Base-by-base conservation (phyloP, 2,888 invertebrate species). In the Papilio demoleus region DNA sequence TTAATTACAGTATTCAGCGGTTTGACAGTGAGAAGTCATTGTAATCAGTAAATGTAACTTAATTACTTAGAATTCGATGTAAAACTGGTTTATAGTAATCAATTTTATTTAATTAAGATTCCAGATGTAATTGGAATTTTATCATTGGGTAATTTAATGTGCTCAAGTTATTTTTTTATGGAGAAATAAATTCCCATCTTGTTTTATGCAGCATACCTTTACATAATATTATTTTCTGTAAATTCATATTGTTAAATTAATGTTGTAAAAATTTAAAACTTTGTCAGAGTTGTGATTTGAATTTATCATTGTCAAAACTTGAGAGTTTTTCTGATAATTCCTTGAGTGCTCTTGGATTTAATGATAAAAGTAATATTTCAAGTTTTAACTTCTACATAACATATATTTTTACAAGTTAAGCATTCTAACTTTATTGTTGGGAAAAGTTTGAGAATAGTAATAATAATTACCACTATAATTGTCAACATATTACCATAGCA, bases 281-380 rank as follows among this genome's bases (percentile, higher is more conserved):
- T 47, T 47, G 12, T 47, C 47, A 19, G 22, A 12, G 11, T 47
- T 47, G 47, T 19, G 11, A 47, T 47, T 47, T 22, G 22, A 47
- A 47, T 19, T 47, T 47, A 24, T 50, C 24, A 24, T 5, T 24
- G 14, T 24, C 50, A 50, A 50, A 5, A 50, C 24, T 24, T 50
- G 24, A 50, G 24, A 50, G 50, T 50, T 50, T 50, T 50, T 50
- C 14, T 50, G 14, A 24, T 24, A 50, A 22, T 50, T 14, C 24
- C 24, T 50, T 12, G 14, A 40, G 6, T 40, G 12, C 5, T 47
- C 12, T 19, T 47, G 4, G 12, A 22, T 12, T 50, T 19, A 50
- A 24, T 24, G 14, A 47, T 22, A 24, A 50, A 45, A 2, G 1
- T 50, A 12, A 47, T 22, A 47, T 22, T 12, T 45, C 45, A 50